phyloP scores from a whole-genome alignment of 2,888 invertebrate species.

The Pandemis heparana region DNA sequence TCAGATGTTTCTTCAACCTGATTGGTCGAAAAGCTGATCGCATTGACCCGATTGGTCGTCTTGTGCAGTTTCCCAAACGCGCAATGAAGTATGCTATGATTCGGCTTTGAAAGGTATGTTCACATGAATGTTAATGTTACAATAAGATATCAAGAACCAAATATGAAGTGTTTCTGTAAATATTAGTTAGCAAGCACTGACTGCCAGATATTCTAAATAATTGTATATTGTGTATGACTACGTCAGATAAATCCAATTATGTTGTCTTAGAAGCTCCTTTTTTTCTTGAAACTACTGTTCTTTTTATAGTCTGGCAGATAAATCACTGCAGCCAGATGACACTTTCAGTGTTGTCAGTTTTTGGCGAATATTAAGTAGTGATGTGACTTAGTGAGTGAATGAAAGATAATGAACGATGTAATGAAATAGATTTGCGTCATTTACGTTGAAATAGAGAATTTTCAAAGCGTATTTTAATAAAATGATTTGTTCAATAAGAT shows the following conservation, averaged over 20 bases:
- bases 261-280: background rate
- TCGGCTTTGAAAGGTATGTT: constrained; percentile 9
- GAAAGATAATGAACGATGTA: no score
- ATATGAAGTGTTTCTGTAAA: constrained; percentile 39
- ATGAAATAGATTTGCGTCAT: no score
- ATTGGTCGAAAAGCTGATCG: background rate
- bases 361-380: no score
- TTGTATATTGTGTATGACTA: background rate
- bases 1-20: background rate
- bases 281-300: no score
- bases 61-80: background rate
- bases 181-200: constrained; percentile 36
- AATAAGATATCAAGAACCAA: constrained; percentile 35
- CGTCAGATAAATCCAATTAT: background rate
- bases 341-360: no score
- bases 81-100: background rate
- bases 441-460: no score
- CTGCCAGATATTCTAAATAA: constrained; percentile 37
- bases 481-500: no score
- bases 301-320: no score
- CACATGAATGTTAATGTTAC: constrained; percentile 15
- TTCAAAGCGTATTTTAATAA: no score
- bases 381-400: no score
- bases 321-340: no score
- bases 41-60: background rate